Percentiles rank a stretch among this genome's conserved stretches.
Conservation (phyloP, 2,888 invertebrate species). For the Julus scandinavius region DNA sequence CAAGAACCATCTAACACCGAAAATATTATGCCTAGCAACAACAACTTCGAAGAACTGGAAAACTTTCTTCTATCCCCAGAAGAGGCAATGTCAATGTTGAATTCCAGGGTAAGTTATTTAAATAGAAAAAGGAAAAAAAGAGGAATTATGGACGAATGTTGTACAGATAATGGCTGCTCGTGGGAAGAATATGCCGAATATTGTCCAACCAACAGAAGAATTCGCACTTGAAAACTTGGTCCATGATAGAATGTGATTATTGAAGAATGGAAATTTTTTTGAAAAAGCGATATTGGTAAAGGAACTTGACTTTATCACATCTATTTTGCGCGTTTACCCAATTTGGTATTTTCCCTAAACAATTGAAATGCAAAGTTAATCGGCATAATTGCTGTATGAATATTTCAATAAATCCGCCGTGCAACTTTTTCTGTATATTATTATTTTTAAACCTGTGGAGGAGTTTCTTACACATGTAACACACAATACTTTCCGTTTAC, state of each 20-base stretch:
- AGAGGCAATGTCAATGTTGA: conserved; percentile 9
- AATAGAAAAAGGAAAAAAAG: conserved; percentile 58
- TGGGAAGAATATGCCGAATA: conserved; percentile 77
- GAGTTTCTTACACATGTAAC: too few species aligned
- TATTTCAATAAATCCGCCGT: background rate
- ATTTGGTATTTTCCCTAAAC: background rate
- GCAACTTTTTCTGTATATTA: background rate
- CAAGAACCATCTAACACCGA: background rate
- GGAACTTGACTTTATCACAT: background rate
- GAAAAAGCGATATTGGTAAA: too few species aligned
- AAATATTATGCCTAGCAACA: background rate
- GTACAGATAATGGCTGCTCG: conserved; percentile 70
- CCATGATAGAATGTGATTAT: background rate
- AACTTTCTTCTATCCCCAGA: conserved; percentile 61
- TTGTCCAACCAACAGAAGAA: conserved; percentile 71
- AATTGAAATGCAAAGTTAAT: background rate
- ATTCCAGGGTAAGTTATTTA: background rate
- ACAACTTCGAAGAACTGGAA: background rate
- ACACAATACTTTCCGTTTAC: too few species aligned
- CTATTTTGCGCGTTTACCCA: background rate
- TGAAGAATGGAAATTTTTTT: background rate
- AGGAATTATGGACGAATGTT: conserved; percentile 72
- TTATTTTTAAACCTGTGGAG: background rate
- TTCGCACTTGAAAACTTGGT: conserved; percentile 54
- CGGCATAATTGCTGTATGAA: background rate